Conservation (phyloP, 2,113 vertebrate genomes). For the Anser cygnoides region DNA sequence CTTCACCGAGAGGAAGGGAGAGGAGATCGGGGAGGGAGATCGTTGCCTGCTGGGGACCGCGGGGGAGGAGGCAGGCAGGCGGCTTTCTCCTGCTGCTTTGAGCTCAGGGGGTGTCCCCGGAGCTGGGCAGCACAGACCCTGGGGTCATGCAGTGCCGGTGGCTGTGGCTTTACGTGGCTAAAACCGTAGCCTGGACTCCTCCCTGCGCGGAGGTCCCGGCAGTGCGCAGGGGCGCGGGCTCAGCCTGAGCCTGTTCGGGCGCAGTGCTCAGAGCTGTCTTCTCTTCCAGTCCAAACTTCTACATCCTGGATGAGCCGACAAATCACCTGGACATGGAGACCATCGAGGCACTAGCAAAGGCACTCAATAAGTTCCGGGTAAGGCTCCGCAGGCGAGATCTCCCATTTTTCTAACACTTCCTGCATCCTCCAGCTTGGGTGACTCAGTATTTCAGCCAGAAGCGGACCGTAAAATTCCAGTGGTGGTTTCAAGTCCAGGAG, state of each 20-base stretch:
- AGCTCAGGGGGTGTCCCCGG: background rate
- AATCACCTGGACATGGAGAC: conserved; percentile 99
- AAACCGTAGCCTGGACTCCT: background rate
- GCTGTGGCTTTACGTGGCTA: background rate
- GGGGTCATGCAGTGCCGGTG: background rate
- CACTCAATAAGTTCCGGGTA: conserved; percentile 91
- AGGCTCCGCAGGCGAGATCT: background rate
- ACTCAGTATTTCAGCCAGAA: background rate
- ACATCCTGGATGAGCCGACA: conserved; percentile 96
- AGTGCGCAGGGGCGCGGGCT: fast-evolving
- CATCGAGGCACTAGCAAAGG: conserved; percentile 92
- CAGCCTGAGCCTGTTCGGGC: background rate
- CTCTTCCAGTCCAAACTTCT: conserved; percentile 92
- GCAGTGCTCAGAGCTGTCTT: background rate
- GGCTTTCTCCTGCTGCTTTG: background rate
- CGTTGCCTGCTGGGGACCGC: background rate
- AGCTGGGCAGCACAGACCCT: fast-evolving
- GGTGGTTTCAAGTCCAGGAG: background rate
- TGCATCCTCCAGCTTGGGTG: background rate
- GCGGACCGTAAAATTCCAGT: background rate
- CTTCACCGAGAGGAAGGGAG: background rate
- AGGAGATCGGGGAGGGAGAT: background rate
- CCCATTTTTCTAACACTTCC: fast-evolving
- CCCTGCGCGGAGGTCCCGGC: background rate
- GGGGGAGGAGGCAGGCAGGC: background rate